Evolutionary conservation across 2,113 vertebrate species (phyloP), one percentile per base, ranked within the genome.

Genomic region (Eubucco bourcierii): DNA sequence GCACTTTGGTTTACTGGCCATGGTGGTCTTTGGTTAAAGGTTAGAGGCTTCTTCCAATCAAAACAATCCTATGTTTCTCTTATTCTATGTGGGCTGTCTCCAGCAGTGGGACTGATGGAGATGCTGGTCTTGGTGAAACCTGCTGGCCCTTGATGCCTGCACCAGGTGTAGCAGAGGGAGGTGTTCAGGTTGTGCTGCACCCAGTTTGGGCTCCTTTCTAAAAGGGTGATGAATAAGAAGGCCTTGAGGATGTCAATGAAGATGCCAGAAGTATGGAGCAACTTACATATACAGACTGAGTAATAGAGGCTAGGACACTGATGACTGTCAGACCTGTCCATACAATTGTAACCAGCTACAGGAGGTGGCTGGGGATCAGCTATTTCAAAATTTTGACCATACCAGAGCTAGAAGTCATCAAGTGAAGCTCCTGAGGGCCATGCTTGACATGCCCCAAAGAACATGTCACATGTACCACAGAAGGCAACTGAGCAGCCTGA

Each of bases 401-500:
- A 34, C 20, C 16, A 31, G 55, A 58, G 28, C 46, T 47, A 33
- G 55, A 8, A n/a, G 34, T 13, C 24, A 23, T 34, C 47, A 59
- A 33, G 56, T 1, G 64, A 64, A 53, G 13, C 28, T 47, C 24
- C n/a, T 13, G 23, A 14, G 52, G 56, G 12, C 31, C 10, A 7
- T 4, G 1, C 39, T 31, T 74, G 33, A 46, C 9, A 10, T 19
- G 4, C 25, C 37, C 37, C 27, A 27, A n/a, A 55, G 25, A 53
- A 19, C 4, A 15, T 1, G 9, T 74, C 47, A 19, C 4, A 15
- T 1, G 7, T 79, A 41, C 19, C 27, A 29, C 44, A 71, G 31
- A 0, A 1, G 37, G 46, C 5, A 10, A 28, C 6, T 0, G 1
- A 80, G 56, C 34, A 15, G 52, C 52, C 31, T 29, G 27, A 18